Evolutionary conservation across 2,797 vertebrate genomes (phyloP), one percentile per base, ranked within the genome.

Genomic region (Hozukius guyotensis): DNA sequence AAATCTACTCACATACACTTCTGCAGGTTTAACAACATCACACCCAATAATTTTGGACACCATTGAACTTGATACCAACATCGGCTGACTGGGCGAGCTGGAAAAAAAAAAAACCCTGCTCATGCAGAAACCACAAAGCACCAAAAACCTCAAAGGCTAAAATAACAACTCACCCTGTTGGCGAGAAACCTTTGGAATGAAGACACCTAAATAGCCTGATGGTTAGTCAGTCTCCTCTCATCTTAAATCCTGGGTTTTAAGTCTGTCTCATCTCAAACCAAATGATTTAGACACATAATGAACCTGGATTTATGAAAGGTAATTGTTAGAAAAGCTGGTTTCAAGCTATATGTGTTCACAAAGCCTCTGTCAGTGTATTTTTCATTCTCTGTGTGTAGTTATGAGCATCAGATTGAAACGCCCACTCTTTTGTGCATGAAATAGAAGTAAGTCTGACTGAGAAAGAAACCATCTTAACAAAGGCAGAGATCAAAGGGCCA

Each of bases 11-110:
- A 52, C 34, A 55, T 34, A 67, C 36, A 62, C 55, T 59, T 46
- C 24, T 8, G 0, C 57, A 56, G 53, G 25, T 64, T 77, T 59
- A 24, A 72, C 27, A 80, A 7, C 69, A 55, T 82, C 57, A 55
- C 73, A 78, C 27, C 20, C 69, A 68, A 78, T 83, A 31, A 64
- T 78, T 84, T 81, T 65, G 27, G 24, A 13, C 38, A 34, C 1
- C 5, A 77, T 31, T 1, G 4, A 86, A 38, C 46, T 34, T 20
- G 56, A 72, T 8, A 34, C 32, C 66, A 56, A 20, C 8, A 1
- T 29, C 22, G 42, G n/a, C 36, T 64, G 29, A 60, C 32, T n/a
- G 14, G 20, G 8, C 5, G 3, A 29, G 14, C 57, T 20, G 67
- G 10, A 73, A 69, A 61, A 20, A 71, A 71, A 70, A 3, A 46